Conservation (phyloP, 2,113 vertebrate species). For the Pelecanoides urinatrix region DNA sequence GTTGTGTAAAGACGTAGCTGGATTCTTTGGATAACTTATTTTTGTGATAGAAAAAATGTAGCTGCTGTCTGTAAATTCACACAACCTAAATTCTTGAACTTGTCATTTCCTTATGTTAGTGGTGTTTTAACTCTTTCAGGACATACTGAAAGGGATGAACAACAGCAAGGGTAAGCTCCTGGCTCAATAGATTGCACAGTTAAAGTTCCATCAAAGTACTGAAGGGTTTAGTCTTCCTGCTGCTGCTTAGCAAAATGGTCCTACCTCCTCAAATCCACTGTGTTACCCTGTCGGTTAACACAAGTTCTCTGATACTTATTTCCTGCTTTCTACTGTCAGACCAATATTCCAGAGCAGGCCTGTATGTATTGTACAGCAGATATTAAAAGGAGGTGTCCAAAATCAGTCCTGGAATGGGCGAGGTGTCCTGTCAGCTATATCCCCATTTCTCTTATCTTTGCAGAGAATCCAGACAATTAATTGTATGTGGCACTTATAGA, state of each 20-base stretch:
- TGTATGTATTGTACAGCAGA: background rate
- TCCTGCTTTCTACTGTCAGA: background rate
- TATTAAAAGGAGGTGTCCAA: background rate
- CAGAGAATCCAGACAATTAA: background rate
- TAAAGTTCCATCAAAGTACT: background rate
- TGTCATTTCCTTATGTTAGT: background rate
- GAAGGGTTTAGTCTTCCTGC: background rate
- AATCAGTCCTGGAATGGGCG: background rate
- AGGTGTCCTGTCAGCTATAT: background rate
- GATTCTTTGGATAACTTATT: background rate
- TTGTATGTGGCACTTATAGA: slow-evolving; percentile 23
- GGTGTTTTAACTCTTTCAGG: background rate
- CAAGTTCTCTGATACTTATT: fast-evolving
- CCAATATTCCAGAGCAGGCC: background rate
- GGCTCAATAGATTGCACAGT: background rate
- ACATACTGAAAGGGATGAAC: background rate
- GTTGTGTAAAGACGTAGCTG: background rate
- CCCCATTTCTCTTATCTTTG: background rate
- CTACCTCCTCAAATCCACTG: background rate
- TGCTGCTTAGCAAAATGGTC: background rate
- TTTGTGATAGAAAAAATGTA: background rate
- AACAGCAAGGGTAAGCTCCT: background rate
- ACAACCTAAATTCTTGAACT: background rate
- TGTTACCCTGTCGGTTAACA: background rate
- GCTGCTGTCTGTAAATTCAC: background rate